phyloP scores from a whole-genome alignment of 2,888 invertebrate genomes.

The Drosophila incognita region DNA sequence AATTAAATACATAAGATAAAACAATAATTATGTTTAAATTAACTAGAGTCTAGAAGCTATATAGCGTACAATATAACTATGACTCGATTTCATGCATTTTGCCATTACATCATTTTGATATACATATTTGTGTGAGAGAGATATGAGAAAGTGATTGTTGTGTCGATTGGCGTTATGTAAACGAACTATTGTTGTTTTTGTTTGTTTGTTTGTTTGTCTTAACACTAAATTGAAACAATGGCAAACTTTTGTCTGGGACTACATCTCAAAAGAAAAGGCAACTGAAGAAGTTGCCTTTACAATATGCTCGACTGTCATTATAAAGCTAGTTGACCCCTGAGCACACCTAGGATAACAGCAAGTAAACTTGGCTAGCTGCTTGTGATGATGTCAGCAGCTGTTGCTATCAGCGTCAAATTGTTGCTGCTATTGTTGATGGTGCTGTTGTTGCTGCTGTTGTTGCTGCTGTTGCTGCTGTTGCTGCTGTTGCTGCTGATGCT shows the following conservation, averaged over 20 bases:
- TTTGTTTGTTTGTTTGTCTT: conserved; percentile 16
- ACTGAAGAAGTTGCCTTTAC: conserved; percentile 6
- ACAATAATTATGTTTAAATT: conserved; percentile 27
- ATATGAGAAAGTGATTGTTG: conserved; percentile 34
- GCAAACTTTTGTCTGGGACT: conserved; percentile 44
- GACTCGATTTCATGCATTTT: conserved; percentile 72
- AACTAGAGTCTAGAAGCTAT: conserved; percentile 38
- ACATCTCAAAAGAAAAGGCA: conserved; percentile 2
- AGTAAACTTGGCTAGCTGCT: conserved; percentile 34
- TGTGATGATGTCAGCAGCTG: conserved; percentile 26
- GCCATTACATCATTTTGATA: conserved; percentile 53
- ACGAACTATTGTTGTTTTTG: conserved; percentile 7
- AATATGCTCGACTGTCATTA: conserved; percentile 25
- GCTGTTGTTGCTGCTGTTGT: conserved; percentile 5
- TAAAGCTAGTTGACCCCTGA: conserved; percentile 72
- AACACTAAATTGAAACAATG: conserved; percentile 49
- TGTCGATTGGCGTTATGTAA: conserved; percentile 14
- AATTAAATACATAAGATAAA: conserved; percentile 12
- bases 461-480: conserved; percentile 4
- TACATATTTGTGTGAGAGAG: conserved; percentile 7
- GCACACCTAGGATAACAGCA: conserved; percentile 21
- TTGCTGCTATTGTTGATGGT: conserved; percentile 21
- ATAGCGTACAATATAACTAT: conserved; percentile 55
- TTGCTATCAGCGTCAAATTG: conserved; percentile 34
- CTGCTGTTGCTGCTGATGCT: conserved; percentile 17